Base-by-base conservation (phyloP, 2,797 vertebrate genomes). In the Semotilus atromaculatus region DNA sequence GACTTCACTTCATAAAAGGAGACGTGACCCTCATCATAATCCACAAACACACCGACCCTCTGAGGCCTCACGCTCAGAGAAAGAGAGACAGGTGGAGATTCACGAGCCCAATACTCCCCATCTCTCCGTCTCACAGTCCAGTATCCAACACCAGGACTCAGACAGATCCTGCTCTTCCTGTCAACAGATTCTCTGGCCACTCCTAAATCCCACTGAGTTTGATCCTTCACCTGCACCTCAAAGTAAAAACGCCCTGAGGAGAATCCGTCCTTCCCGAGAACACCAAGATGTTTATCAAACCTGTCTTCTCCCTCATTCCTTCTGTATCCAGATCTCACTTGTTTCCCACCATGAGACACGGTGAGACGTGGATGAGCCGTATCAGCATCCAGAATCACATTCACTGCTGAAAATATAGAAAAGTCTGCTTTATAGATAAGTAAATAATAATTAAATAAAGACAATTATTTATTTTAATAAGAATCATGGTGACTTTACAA, bases 1-100 rank as follows among this genome's bases (percentile, higher is more conserved):
- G 40, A 9, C 51, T 86, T 4, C 34, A 85, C 85, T 66, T 85
- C 85, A 83, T 86, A 89, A 55, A 90, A 90, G 53, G 86, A 88
- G 82, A 88, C 86, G 38, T 80, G 80, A 43, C 84, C 82, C 67
- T 51, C 21, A 13, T 85, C 84, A 80, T 86, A 86, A 85, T 89
- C 85, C 10, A 48, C 45, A 48, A 48, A 48, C 5, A 48, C 45
- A 0, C 45, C 45, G 14, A 18, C 1, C 45, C 45, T 89, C 68
- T 83, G 68, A 36, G 29, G 86, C 29, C 21, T 26, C 70, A 70
- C 68, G 29, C 23, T 80, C 36, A 82, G 53, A 36, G 78, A n/a
- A 29, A 85, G 82, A 36, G 19, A 3, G 38, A 62, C 21, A 64
- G 9, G 2, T 10, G 48, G 0, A 9, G 55, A 19, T 11, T 18